These are phyloP conservation scores for Nothobranchius kuhntae DNA, from an alignment of 2,113 vertebrate genomes.

Conservation along the genomic window DNA sequence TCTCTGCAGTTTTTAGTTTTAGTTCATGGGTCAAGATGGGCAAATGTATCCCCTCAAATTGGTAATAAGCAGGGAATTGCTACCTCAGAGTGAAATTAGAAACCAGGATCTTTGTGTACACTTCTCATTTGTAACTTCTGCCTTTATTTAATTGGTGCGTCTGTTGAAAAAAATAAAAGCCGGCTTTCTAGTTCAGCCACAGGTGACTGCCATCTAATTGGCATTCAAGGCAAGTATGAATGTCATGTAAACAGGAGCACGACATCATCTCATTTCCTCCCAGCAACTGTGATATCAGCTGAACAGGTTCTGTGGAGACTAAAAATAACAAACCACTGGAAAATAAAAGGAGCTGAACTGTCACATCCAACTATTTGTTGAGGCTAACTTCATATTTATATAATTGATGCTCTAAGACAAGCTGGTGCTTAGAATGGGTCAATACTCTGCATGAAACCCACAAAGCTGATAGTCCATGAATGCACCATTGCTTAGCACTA, in stretches of 20 bases:
- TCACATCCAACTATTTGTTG: not conserved
- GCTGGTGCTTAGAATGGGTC: too few species aligned
- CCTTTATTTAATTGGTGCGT: too few species aligned
- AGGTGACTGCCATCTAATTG: constrained; percentile 39
- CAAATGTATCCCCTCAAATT: not conserved
- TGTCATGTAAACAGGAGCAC: constrained; percentile 26
- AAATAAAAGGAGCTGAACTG: not conserved
- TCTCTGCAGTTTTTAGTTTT: not conserved
- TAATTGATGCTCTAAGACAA: too few species aligned
- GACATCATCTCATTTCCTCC: constrained; percentile 4
- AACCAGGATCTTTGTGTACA: too few species aligned
- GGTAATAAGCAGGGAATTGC: too few species aligned
- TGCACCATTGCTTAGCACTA: too few species aligned
- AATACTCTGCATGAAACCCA: too few species aligned
- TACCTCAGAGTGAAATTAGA: too few species aligned
- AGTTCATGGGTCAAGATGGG: not conserved
- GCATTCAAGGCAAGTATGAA: constrained; percentile 38
- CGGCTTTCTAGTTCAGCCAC: not conserved
- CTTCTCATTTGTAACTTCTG: too few species aligned
- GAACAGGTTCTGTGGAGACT: constrained; percentile 10
- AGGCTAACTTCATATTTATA: not conserved
- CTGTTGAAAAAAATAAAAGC: not conserved
- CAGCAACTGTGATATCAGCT: constrained; percentile 6
- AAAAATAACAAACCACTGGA: not conserved
- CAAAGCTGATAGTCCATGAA: too few species aligned